Percentiles rank a stretch among this genome's conserved stretches.
These are phyloP conservation scores for Agelaius phoeniceus DNA, from an alignment of 2,113 vertebrate genomes.

Conservation along the genomic window DNA sequence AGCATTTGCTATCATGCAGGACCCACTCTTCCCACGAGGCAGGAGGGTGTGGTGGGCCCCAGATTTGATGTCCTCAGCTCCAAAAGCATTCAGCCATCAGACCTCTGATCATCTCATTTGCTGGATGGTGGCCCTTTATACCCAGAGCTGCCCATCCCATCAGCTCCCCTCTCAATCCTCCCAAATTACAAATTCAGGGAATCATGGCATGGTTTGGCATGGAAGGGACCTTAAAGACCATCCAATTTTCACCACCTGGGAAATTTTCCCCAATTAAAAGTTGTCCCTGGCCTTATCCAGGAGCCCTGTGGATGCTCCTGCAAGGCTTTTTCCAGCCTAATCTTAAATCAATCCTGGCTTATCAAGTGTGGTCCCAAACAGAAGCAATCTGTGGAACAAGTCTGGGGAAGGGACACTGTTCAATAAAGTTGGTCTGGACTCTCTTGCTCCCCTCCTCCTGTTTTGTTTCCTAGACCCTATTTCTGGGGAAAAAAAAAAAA, in stretches of 20 bases:
- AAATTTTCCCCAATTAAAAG: background rate
- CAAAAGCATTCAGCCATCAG: background rate
- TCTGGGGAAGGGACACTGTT: background rate
- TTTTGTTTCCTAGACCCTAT: background rate
- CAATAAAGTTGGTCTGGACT: background rate
- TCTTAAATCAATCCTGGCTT: background rate
- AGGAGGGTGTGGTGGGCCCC: background rate
- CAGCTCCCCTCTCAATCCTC: background rate
- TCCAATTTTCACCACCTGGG: background rate
- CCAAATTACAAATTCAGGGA: background rate
- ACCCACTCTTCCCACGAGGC: accelerated
- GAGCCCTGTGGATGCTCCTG: background rate
- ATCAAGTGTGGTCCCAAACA: background rate
- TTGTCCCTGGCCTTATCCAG: background rate
- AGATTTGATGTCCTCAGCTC: background rate
- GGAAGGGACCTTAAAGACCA: background rate
- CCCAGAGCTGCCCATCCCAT: background rate
- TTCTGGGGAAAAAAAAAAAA: accelerated
- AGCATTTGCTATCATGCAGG: accelerated
- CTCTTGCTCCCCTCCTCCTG: background rate
- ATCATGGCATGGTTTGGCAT: background rate
- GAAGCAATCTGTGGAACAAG: background rate
- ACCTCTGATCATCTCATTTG: background rate
- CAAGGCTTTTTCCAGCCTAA: background rate
- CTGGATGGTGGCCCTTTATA: background rate